A percentile compares a stretch with the other conserved stretches of the same genome.
phyloP scores from a whole-genome alignment of 2,888 invertebrate genomes.

The Eupithecia subfuscata region DNA sequence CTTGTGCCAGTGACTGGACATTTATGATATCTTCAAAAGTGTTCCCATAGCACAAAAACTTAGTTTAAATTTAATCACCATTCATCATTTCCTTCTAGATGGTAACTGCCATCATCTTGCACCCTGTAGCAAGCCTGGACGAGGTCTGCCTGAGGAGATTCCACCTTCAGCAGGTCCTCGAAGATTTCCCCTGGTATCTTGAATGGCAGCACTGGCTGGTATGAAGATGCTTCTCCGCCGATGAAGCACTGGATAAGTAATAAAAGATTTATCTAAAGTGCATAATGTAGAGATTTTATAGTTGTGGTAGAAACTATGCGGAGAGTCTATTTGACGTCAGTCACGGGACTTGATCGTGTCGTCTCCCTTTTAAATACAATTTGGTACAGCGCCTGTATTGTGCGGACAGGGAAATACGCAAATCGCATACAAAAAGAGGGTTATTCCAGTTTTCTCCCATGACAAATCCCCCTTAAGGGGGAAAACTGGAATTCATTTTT shows the following conservation, averaged over 20 bases:
- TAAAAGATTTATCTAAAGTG: neutral
- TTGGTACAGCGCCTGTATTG: too few relatives aligned
- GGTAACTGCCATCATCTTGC: conserved; percentile 65
- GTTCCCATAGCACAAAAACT: neutral
- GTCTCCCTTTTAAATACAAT: too few relatives aligned
- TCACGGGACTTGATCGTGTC: too few relatives aligned
- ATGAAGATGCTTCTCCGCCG: conserved; percentile 72
- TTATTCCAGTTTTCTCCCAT: too few relatives aligned
- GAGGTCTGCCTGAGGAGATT: conserved; percentile 65
- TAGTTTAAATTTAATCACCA: conserved; percentile 59
- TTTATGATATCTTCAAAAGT: neutral
- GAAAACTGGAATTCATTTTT: too few relatives aligned
- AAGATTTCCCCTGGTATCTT: conserved; percentile 65
- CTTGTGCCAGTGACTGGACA: neutral
- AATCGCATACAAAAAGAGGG: too few relatives aligned
- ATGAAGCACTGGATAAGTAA: conserved; percentile 64
- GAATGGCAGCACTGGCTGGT: conserved; percentile 74
- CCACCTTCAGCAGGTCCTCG: conserved; percentile 65
- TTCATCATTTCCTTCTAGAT: conserved; percentile 72
- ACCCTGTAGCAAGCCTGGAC: conserved; percentile 70
- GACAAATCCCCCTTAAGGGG: too few relatives aligned
- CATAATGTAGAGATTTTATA: neutral
- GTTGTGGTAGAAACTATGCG: neutral
- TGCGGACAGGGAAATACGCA: too few relatives aligned
- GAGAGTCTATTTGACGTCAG: neutral